Percentiles rank a stretch among this genome's conserved stretches.
Evolutionary conservation across 2,113 vertebrate species (phyloP).

Genomic region (Cinclus cinclus): DNA sequence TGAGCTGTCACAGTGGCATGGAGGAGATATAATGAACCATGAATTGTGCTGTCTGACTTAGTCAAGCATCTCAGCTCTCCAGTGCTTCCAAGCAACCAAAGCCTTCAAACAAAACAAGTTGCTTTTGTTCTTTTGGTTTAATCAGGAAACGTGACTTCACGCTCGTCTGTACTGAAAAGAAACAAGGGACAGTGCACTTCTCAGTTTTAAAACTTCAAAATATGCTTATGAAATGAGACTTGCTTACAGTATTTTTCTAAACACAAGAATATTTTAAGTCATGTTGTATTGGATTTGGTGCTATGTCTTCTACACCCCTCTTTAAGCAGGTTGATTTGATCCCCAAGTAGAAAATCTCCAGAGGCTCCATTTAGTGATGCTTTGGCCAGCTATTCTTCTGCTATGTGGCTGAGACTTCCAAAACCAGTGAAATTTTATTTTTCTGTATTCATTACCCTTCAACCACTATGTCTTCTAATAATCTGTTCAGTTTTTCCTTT

Average conservation of each 20-base stretch:
- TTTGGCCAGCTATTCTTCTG: background rate
- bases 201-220: background rate
- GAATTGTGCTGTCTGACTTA: background rate
- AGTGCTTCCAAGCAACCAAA: background rate
- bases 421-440: background rate
- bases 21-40: background rate
- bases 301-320: background rate
- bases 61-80: background rate
- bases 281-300: background rate
- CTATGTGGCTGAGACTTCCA: background rate
- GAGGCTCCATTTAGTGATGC: background rate
- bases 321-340: background rate
- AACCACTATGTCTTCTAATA: background rate
- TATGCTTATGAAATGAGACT: background rate
- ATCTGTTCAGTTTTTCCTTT: background rate
- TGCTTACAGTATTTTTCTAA: background rate
- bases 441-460: background rate
- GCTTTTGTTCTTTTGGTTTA: background rate
- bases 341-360: background rate
- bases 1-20: background rate
- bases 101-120: background rate
- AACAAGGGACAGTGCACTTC: background rate
- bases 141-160: background rate
- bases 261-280: background rate
- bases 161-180: background rate